Conservation (phyloP, 2,888 invertebrate genomes). For the Blastobasis lacticolella region DNA sequence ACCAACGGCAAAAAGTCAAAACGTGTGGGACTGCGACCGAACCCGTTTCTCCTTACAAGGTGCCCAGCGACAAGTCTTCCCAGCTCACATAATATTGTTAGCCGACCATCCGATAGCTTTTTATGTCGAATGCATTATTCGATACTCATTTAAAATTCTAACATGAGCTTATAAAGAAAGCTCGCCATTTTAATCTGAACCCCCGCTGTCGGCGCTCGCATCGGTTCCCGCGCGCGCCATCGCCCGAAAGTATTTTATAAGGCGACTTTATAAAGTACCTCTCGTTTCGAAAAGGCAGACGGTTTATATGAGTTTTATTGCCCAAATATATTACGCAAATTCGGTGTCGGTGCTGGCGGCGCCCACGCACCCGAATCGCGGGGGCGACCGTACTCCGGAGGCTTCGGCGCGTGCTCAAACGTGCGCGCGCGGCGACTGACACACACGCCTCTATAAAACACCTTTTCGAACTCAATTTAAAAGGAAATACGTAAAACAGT, state of each 20-base stretch:
- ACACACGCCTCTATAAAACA: slow-evolving; percentile 44
- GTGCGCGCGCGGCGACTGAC: slow-evolving; percentile 58
- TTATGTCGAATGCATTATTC: slow-evolving; percentile 73
- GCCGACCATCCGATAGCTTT: slow-evolving; percentile 65
- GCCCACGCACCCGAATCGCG: slow-evolving; percentile 66
- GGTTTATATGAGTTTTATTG: slow-evolving; percentile 34
- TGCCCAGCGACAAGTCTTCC: slow-evolving; percentile 59
- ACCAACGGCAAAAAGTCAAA: slow-evolving; percentile 63
- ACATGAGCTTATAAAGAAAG: slow-evolving; percentile 70
- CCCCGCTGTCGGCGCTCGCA: slow-evolving; percentile 62
- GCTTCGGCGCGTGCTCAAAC: slow-evolving; percentile 64
- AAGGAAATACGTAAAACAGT: slow-evolving; percentile 24
- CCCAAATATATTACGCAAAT: slow-evolving; percentile 66
- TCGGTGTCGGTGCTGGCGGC: slow-evolving; percentile 46
- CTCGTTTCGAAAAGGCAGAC: too few species aligned
- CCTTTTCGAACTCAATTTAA: slow-evolving; percentile 28
- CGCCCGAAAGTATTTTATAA: slow-evolving; percentile 1
- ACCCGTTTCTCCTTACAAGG: slow-evolving; percentile 72
- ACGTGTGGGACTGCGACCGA: slow-evolving; percentile 71
- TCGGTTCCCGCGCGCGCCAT: slow-evolving; percentile 25
- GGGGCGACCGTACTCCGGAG: slow-evolving; percentile 60
- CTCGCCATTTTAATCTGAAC: slow-evolving; percentile 64
- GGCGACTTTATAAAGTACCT: slow-evolving; percentile 6
- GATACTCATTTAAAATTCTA: slow-evolving; percentile 75
- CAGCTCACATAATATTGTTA: slow-evolving; percentile 72